Evolutionary conservation across 2,113 vertebrate species (phyloP).

Genomic region (Nicator chloris): DNA sequence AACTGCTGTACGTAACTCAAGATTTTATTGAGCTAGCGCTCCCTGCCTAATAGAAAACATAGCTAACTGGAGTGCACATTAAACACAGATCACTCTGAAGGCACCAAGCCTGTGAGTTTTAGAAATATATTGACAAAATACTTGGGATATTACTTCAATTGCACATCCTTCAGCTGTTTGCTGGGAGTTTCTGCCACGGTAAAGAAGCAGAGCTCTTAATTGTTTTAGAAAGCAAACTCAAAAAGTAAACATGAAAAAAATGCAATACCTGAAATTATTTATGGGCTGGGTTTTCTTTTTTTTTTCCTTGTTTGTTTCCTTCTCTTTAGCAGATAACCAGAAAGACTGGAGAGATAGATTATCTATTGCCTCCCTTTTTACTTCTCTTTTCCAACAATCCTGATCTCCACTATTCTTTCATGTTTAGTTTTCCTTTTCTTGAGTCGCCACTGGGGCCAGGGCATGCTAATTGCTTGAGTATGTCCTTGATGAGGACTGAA

Average conservation of each 20-base stretch:
- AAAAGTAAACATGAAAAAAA: neutral
- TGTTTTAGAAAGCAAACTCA: neutral
- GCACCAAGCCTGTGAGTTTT: constrained; percentile 34
- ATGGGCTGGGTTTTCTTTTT: neutral
- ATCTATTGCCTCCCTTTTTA: neutral
- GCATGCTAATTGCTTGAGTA: neutral
- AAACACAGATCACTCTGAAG: constrained; percentile 56
- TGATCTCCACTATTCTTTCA: neutral
- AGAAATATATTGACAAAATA: constrained; percentile 32
- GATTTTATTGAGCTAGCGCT: constrained; percentile 67
- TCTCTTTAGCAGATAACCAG: neutral
- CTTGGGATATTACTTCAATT: constrained; percentile 49
- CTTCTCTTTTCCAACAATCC: neutral
- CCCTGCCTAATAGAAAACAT: constrained; percentile 73
- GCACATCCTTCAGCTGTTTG: constrained; percentile 22
- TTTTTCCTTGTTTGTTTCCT: neutral
- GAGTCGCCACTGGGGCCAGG: neutral
- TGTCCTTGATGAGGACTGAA: neutral
- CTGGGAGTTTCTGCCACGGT: neutral
- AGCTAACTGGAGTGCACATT: constrained; percentile 49
- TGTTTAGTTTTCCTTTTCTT: neutral
- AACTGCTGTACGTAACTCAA: constrained; percentile 68
- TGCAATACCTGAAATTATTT: neutral
- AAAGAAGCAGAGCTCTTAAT: neutral
- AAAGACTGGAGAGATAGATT: neutral